Conservation (phyloP, 2,888 invertebrate genomes). For the Dorcus hopei region DNA sequence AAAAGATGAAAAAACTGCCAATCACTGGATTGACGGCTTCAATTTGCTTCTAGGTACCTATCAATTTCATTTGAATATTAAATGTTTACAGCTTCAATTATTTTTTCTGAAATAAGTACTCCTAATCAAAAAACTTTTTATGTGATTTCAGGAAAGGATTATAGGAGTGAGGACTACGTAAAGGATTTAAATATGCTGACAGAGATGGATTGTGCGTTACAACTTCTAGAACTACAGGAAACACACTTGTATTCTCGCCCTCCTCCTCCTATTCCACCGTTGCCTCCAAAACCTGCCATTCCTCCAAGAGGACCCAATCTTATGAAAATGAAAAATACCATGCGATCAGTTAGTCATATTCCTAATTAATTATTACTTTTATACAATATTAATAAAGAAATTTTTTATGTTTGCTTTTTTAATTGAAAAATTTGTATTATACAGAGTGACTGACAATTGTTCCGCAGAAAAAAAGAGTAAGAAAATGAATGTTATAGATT, state of each 20-base stretch:
- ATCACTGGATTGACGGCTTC: conserved; percentile 44
- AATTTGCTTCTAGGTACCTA: conserved; percentile 37
- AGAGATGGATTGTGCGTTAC: conserved; percentile 42
- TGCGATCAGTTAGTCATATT: too few relatives aligned
- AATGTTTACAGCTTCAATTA: too few relatives aligned
- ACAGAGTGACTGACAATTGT: too few relatives aligned
- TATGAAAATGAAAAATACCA: background rate
- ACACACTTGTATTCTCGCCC: conserved; percentile 38
- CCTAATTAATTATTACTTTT: too few relatives aligned
- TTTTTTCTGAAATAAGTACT: too few relatives aligned
- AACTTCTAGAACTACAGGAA: conserved; percentile 43
- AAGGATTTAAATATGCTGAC: conserved; percentile 40
- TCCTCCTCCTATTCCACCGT: conserved; percentile 39
- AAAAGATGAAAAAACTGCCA: conserved; percentile 35
- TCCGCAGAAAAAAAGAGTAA: too few relatives aligned
- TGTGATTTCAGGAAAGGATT: conserved; percentile 22
- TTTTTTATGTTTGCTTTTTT: too few relatives aligned
- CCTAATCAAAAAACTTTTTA: too few relatives aligned
- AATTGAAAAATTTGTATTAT: too few relatives aligned
- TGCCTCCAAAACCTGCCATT: conserved; percentile 31
- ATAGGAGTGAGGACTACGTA: conserved; percentile 36
- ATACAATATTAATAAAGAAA: too few relatives aligned
- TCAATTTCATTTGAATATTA: background rate
- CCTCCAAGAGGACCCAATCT: conserved; percentile 31
- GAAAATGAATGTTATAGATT: too few relatives aligned